Conservation (phyloP, 2,797 vertebrate genomes). For the Sebastolobus altivelis region DNA sequence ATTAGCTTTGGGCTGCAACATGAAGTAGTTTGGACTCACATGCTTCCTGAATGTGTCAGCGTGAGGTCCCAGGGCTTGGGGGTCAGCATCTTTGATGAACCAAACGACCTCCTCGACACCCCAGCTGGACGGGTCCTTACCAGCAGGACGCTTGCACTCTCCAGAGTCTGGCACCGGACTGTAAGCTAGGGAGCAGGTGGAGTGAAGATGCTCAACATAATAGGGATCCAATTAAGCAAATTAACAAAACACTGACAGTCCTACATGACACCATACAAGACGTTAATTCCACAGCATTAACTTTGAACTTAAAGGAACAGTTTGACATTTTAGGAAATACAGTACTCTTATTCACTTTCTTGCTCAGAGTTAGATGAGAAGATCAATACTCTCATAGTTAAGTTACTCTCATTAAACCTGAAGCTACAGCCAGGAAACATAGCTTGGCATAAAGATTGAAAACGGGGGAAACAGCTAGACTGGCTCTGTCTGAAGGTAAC, state of each 20-base stretch:
- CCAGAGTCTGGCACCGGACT: constrained; percentile 86
- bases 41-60: constrained; percentile 97
- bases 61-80: constrained; percentile 94
- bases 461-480: too few relatives aligned
- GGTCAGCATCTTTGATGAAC: constrained; percentile 97
- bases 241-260: background rate
- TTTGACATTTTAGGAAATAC: background rate
- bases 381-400: background rate
- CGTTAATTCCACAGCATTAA: background rate
- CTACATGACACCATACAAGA: background rate
- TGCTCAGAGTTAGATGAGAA: background rate
- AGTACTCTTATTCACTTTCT: background rate
- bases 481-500: too few relatives aligned
- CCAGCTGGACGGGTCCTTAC: constrained; percentile 93
- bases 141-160: constrained; percentile 84
- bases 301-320: background rate
- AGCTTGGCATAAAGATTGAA: too few relatives aligned
- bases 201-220: background rate
- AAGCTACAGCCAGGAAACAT: too few relatives aligned
- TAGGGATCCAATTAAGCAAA: background rate
- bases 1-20: background rate
- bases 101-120: constrained; percentile 94
- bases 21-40: constrained; percentile 79
- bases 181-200: constrained; percentile 80
- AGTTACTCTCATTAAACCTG: background rate